These are phyloP conservation scores for Hephaestus fuliginosus DNA, from an alignment of 2,797 vertebrate species.

Conservation along the genomic window DNA sequence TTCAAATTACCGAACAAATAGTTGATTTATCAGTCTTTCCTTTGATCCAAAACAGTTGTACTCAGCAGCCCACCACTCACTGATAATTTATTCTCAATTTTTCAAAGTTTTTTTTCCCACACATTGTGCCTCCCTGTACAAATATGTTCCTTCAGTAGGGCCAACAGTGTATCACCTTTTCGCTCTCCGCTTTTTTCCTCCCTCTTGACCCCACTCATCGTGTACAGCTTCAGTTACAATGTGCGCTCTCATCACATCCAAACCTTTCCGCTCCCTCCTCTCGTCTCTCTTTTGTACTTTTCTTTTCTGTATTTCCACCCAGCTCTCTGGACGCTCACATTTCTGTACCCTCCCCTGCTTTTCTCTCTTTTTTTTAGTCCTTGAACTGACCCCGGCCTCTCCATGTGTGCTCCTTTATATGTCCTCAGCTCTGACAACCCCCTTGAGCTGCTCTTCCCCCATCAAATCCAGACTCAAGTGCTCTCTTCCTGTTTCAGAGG, in stretches of 20 bases:
- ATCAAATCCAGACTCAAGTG: slow-evolving; percentile 69
- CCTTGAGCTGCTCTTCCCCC: slow-evolving; percentile 61
- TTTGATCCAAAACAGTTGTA: slow-evolving; percentile 43
- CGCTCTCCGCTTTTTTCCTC: slow-evolving; percentile 37
- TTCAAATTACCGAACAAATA: slow-evolving; percentile 43
- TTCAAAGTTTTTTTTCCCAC: slow-evolving; percentile 61
- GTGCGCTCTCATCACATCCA: slow-evolving; percentile 67
- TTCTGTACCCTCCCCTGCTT: slow-evolving; percentile 57
- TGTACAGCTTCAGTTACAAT: slow-evolving; percentile 68
- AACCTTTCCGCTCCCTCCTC: slow-evolving; percentile 59
- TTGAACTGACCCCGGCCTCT: slow-evolving; percentile 67
- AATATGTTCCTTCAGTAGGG: slow-evolving; percentile 49
- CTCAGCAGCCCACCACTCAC: slow-evolving; percentile 13
- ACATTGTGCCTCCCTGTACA: slow-evolving; percentile 50
- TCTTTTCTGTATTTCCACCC: slow-evolving; percentile 40
- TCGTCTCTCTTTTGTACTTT: slow-evolving; percentile 45
- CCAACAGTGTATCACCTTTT: slow-evolving; percentile 67
- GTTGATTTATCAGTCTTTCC: slow-evolving; percentile 40
- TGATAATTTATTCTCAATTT: slow-evolving; percentile 49
- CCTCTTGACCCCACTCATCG: slow-evolving; percentile 64
- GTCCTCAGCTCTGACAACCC: slow-evolving; percentile 64
- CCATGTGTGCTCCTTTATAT: slow-evolving; percentile 56
- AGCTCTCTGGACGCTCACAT: slow-evolving; percentile 54
- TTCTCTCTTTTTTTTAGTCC: slow-evolving; percentile 58
- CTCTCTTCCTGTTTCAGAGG: slow-evolving; percentile 68